These are phyloP conservation scores for Erythrolamprus reginae DNA, from an alignment of 2,113 vertebrate species.

Conservation along the genomic window DNA sequence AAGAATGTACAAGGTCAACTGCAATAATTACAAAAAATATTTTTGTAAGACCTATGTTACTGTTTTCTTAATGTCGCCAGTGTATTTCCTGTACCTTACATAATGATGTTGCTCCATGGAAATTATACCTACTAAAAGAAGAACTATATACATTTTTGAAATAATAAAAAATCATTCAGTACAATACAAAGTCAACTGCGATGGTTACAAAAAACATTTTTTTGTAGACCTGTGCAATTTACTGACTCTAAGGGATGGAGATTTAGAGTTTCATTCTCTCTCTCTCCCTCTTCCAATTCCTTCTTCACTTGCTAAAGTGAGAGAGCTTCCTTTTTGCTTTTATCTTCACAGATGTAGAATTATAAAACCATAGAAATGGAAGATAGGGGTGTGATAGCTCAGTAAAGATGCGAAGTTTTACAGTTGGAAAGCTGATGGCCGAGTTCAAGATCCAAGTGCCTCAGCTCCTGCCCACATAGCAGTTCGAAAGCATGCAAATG, in stretches of 20 bases:
- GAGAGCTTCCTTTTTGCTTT: neutral
- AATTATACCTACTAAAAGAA: too few species aligned
- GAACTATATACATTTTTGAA: too few species aligned
- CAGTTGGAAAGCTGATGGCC: neutral
- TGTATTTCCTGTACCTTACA: too few species aligned
- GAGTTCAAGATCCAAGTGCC: neutral
- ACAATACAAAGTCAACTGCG: too few species aligned
- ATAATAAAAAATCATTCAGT: too few species aligned
- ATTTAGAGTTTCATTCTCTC: neutral
- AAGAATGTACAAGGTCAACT: too few species aligned
- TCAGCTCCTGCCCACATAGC: neutral
- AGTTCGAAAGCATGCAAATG: neutral
- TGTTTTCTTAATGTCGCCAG: too few species aligned
- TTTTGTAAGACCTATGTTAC: too few species aligned
- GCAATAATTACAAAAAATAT: too few species aligned
- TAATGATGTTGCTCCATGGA: too few species aligned
- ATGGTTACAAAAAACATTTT: too few species aligned
- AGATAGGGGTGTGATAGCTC: neutral
- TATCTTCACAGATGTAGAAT: neutral
- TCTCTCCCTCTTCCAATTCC: neutral
- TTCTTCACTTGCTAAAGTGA: neutral
- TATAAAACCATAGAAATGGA: neutral
- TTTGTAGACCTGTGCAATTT: too few species aligned
- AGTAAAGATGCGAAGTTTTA: neutral
- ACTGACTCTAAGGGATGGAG: neutral